phyloP scores from a whole-genome alignment of 2,797 vertebrate species.

The Gorsachius magnificus region DNA sequence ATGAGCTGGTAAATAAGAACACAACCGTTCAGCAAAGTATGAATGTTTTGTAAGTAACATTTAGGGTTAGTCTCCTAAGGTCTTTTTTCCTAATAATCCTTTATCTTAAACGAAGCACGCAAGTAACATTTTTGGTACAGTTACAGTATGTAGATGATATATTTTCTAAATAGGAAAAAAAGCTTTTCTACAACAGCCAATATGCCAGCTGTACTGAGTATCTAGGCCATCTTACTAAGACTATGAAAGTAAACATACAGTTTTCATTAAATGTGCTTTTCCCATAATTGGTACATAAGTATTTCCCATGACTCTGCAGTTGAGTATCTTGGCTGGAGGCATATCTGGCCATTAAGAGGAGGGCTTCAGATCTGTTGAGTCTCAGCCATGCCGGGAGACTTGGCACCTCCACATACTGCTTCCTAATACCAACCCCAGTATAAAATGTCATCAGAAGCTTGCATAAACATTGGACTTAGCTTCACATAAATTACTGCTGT shows the following conservation, averaged over 20 bases:
- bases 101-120: slow-evolving; percentile 1
- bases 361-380: slow-evolving; percentile 74
- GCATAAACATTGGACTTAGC: slow-evolving; percentile 83
- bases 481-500: slow-evolving; percentile 83
- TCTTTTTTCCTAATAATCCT: not conserved
- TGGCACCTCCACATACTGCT: slow-evolving; percentile 78
- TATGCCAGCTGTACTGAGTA: slow-evolving; percentile 66
- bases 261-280: slow-evolving; percentile 79
- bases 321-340: slow-evolving; percentile 77
- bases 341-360: slow-evolving; percentile 77
- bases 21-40: not conserved
- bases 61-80: not conserved
- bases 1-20: not conserved
- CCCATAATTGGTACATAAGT: slow-evolving; percentile 76
- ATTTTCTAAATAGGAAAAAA: slow-evolving; percentile 51
- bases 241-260: slow-evolving; percentile 75
- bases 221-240: slow-evolving; percentile 69
- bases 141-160: slow-evolving; percentile 39
- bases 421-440: slow-evolving; percentile 78
- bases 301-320: slow-evolving; percentile 81
- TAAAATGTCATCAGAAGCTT: slow-evolving; percentile 85
- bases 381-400: slow-evolving; percentile 75
- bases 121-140: slow-evolving; percentile 27
- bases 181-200: slow-evolving; percentile 50
- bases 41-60: not conserved